These are phyloP conservation scores for Hybos culiciformis DNA, from an alignment of 2,888 invertebrate genomes.

Conservation along the genomic window DNA sequence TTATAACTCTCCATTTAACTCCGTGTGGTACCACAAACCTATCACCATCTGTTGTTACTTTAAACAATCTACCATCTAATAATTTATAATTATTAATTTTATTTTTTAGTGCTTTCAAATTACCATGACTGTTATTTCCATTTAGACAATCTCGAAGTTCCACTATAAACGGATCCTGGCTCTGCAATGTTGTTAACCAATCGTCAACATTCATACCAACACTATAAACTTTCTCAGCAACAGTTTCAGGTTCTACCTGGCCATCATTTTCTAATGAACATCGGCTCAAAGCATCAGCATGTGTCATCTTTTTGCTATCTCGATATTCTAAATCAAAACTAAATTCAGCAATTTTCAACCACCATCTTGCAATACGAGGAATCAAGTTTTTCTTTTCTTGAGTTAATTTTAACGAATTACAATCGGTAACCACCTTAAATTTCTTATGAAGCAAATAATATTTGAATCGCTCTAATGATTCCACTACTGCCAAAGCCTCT, in stretches of 20 bases:
- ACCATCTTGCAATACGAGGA: slow-evolving; percentile 7
- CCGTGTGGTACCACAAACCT: slow-evolving; percentile 10
- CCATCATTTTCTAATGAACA: neutral
- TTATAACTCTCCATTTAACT: slow-evolving; percentile 9
- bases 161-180: slow-evolving; percentile 7
- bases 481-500: slow-evolving; percentile 3
- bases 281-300: neutral
- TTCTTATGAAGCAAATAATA: slow-evolving; percentile 1
- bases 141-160: slow-evolving; percentile 3
- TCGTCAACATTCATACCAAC: slow-evolving; percentile 5
- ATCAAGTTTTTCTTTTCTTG: slow-evolving; percentile 2
- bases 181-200: slow-evolving; percentile 13
- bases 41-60: neutral
- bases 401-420: slow-evolving; percentile 1
- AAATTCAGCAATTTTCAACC: slow-evolving; percentile 3
- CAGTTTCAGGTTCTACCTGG: neutral
- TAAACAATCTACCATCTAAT: slow-evolving; percentile 5
- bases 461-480: slow-evolving; percentile 2
- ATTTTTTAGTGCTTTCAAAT: slow-evolving; percentile 7
- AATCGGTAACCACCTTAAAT: slow-evolving; percentile 5
- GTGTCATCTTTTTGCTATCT: neutral
- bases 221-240: slow-evolving; percentile 1
- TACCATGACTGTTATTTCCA: neutral
- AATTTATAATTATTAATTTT: slow-evolving; percentile 10
- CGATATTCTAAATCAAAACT: slow-evolving; percentile 3